phyloP scores from a whole-genome alignment of 2,888 invertebrate species.

The Lomographa bimaculata region DNA sequence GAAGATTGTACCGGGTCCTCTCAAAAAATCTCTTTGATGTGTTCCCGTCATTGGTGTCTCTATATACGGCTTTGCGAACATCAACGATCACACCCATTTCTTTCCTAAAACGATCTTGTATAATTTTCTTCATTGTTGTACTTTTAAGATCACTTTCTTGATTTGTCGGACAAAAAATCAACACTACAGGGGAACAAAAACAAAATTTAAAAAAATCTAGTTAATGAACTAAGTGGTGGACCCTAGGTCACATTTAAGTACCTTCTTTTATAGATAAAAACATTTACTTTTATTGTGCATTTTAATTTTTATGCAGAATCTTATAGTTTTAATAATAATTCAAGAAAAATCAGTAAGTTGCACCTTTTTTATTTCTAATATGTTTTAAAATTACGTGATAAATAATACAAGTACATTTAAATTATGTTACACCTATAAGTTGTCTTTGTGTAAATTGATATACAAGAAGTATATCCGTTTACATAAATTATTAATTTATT shows the following conservation, averaged over 20 bases:
- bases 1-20: too few species aligned
- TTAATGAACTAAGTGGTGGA: not conserved
- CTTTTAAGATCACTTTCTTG: too few species aligned
- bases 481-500: too few species aligned
- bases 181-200: not conserved
- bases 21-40: too few species aligned
- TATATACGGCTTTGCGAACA: too few species aligned
- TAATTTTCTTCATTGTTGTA: too few species aligned
- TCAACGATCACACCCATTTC: too few species aligned
- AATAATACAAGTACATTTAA: conserved; percentile 20
- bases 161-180: too few species aligned
- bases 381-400: conserved; percentile 14
- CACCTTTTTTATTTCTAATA: conserved; percentile 10
- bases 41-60: too few species aligned
- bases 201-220: conserved; percentile 1
- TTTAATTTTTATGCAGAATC: not conserved
- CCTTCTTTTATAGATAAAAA: not conserved
- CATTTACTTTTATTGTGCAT: not conserved
- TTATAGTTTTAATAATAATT: conserved; percentile 1
- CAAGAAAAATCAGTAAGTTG: conserved; percentile 5
- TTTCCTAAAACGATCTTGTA: too few species aligned
- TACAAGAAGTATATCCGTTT: conserved; percentile 20
- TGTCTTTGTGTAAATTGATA: conserved; percentile 20
- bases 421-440: conserved; percentile 18
- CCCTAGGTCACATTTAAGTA: not conserved